Percentiles rank a stretch among this genome's conserved stretches.
These are phyloP conservation scores for Macrotrachela quadricornifera DNA, from an alignment of 1,140 invertebrate genomes.

Conservation along the genomic window DNA sequence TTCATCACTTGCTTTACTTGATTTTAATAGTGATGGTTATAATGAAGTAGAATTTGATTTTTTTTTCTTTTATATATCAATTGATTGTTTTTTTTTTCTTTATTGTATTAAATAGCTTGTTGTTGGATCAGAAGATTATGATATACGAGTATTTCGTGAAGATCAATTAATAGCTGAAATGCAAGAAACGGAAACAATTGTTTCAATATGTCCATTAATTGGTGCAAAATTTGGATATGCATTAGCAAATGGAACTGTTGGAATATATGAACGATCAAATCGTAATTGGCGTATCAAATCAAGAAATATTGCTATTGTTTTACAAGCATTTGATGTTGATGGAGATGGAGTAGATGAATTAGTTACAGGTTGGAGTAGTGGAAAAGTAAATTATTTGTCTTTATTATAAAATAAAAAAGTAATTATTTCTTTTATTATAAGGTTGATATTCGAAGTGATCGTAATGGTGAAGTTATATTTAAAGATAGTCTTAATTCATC, in stretches of 20 bases:
- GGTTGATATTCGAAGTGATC: constrained; percentile 51
- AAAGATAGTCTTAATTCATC: constrained; percentile 49
- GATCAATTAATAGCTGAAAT: background rate
- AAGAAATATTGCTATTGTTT: background rate
- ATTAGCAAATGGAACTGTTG: background rate
- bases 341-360: background rate
- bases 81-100: background rate
- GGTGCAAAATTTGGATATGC: background rate
- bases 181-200: background rate
- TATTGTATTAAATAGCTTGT: background rate
- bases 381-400: constrained; percentile 42
- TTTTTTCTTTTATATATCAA: background rate
- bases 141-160: background rate
- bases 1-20: constrained; percentile 49
- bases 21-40: constrained; percentile 59
- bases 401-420: background rate
- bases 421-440: constrained; percentile 10
- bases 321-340: background rate
- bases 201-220: background rate
- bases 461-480: constrained; percentile 60
- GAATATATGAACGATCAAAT: background rate
- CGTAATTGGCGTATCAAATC: background rate
- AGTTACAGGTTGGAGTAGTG: constrained; percentile 69
- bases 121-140: background rate
- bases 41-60: constrained; percentile 45